Evolutionary conservation across 1,140 invertebrate species (phyloP).

Genomic region (Leptopilina boulardi): DNA sequence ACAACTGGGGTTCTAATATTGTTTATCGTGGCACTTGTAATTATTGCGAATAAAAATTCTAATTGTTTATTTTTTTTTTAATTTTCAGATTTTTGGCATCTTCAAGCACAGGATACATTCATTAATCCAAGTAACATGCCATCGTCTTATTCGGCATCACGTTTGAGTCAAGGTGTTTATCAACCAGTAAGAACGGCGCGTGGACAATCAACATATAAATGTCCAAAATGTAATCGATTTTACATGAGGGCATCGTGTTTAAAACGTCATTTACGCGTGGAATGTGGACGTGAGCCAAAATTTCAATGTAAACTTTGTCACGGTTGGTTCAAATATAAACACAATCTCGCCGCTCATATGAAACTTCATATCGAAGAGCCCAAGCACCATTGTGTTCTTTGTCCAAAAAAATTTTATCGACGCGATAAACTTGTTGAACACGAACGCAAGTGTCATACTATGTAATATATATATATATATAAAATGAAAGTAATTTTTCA

Average conservation of each 20-base stretch:
- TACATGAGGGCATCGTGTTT: conserved; percentile 78
- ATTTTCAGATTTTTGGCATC: conserved; percentile 66
- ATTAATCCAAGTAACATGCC: conserved; percentile 59
- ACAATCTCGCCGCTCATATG: conserved; percentile 73
- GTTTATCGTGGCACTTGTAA: neutral
- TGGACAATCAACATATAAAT: conserved; percentile 68
- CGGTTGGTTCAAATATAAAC: conserved; percentile 68
- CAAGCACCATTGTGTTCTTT: conserved; percentile 76
- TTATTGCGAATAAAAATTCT: conserved; percentile 46
- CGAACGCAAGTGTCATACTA: conserved; percentile 58
- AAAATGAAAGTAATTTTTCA: neutral
- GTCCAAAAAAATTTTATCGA: conserved; percentile 75
- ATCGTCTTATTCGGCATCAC: conserved; percentile 10
- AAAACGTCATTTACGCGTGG: conserved; percentile 76
- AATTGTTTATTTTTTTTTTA: conserved; percentile 60
- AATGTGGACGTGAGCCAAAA: conserved; percentile 72
- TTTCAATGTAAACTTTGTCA: conserved; percentile 74
- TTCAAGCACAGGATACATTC: conserved; percentile 50
- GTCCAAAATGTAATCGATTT: conserved; percentile 77
- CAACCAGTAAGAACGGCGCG: conserved; percentile 56
- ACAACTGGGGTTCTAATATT: neutral
- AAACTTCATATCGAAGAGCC: conserved; percentile 76
- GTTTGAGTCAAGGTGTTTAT: conserved; percentile 39
- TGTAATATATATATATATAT: conserved; percentile 39
- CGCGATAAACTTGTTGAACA: conserved; percentile 72